phyloP scores from a whole-genome alignment of 2,113 vertebrate genomes.

The Pseudopodoces humilis region DNA sequence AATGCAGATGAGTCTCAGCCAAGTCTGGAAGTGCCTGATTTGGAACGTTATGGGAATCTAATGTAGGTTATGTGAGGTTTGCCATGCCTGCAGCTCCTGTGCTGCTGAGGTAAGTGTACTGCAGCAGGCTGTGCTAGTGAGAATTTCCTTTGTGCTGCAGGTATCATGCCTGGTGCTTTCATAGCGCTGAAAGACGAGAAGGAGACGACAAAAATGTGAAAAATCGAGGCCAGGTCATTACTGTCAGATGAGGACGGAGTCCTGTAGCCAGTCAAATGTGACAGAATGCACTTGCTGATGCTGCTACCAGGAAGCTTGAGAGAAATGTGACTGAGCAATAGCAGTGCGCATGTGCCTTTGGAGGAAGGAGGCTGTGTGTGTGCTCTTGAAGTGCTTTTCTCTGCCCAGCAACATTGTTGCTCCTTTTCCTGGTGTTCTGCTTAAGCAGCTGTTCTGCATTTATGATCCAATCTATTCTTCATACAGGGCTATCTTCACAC shows the following conservation, averaged over 20 bases:
- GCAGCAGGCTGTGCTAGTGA: constrained; percentile 28
- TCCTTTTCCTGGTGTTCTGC: constrained; percentile 14
- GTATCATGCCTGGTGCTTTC: constrained; percentile 38
- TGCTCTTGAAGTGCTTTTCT: constrained; percentile 44
- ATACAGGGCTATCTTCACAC: neutral
- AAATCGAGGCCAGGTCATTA: constrained; percentile 10
- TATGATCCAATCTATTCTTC: neutral
- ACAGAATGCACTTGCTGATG: neutral
- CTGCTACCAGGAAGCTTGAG: constrained; percentile 40
- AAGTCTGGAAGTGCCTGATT: constrained; percentile 22
- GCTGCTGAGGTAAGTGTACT: constrained; percentile 1
- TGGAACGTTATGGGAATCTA: neutral
- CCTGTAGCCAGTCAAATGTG: constrained; percentile 38
- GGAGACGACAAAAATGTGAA: constrained; percentile 22
- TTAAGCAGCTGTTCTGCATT: constrained; percentile 48
- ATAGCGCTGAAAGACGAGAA: neutral
- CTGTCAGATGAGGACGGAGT: constrained; percentile 20
- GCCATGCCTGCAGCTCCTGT: constrained; percentile 3
- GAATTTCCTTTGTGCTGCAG: constrained; percentile 43
- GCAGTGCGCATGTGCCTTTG: constrained; percentile 37
- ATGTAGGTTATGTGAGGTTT: constrained; percentile 49
- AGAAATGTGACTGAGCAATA: constrained; percentile 8
- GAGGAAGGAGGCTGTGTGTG: constrained; percentile 42
- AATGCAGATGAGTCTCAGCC: neutral
- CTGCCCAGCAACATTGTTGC: constrained; percentile 50